Evolutionary conservation across 2,888 invertebrate species (phyloP), one percentile per base, ranked within the genome.

Genomic region (Drosophila antonietae): DNA sequence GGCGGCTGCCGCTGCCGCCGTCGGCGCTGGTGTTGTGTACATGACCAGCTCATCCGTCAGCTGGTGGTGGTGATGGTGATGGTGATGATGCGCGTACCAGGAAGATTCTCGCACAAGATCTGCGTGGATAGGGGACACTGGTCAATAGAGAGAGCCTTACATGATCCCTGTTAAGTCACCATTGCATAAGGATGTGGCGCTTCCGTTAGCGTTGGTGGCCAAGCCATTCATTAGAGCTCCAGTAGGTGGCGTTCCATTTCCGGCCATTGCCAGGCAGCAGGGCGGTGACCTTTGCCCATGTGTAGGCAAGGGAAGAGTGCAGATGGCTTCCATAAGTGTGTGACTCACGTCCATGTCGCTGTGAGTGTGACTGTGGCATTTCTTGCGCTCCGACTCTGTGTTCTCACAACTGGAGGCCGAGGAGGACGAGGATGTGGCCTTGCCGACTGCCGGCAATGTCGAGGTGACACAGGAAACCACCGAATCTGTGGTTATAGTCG

Each of bases 11-110:
- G 86, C 75, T 66, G 75, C 81, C 60, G 88, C 77, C 56, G 89
- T 69, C 65, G 83, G 88, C 51, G 88, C 84, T 78, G 83, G 91
- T 58, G 83, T 82, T 60, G 90, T 81, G 68, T 92, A 92, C 81
- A 91, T 90, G 59, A 90, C 90, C 78, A 90, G 88, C 64, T 93
- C 92, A 52, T 92, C 91, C 56, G 89, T 85, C 73, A 92, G 62
- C 64, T 90, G 90, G 41, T 90, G 89, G 60, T 90, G 92, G 75
- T 91, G 91, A 41, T 87, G 91, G 51, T 91, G 91, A 53, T 89
- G 88, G 20, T 90, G 89, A 56, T 91, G 89, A 59, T 89, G 90
- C 52, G 75, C 88, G 62, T 91, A 92, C 92, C 92, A 91, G 61
- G 89, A 75, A 12, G 89, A 80, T 41, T 91, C 91, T 2, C 91